These are phyloP conservation scores for Dromaius novaehollandiae DNA, from an alignment of 2,113 vertebrate genomes.

Conservation along the genomic window DNA sequence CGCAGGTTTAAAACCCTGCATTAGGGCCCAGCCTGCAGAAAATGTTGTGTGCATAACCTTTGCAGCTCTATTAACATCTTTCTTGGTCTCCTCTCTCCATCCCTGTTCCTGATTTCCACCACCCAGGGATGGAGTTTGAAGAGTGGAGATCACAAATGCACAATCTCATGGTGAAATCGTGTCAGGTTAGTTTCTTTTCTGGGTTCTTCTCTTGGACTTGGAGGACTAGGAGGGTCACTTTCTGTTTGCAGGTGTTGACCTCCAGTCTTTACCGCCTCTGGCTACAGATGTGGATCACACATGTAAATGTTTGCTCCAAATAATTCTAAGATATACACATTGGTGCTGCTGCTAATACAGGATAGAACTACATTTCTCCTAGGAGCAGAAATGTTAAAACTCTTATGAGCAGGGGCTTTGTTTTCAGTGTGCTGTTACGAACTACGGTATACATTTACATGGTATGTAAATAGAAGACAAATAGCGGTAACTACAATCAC, in stretches of 20 bases:
- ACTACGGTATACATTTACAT: conserved; percentile 5
- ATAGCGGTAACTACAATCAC: conserved; percentile 24
- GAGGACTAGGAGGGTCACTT: not conserved
- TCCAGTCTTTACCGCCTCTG: not conserved
- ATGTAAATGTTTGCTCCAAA: not conserved
- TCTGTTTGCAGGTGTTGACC: not conserved
- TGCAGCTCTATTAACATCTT: not conserved
- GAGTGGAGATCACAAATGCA: not conserved
- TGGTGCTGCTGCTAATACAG: not conserved
- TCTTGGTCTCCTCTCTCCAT: not conserved
- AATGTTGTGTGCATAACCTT: not conserved
- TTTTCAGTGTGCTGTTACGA: not conserved
- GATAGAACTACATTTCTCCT: not conserved
- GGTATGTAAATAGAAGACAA: conserved; percentile 34
- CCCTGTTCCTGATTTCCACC: not conserved
- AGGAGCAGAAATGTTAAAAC: not conserved
- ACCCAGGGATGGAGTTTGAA: not conserved
- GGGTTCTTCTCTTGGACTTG: not conserved
- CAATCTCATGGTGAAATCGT: not conserved
- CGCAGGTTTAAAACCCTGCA: not conserved
- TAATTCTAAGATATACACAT: not conserved
- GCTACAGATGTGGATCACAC: not conserved
- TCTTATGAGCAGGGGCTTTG: conserved; percentile 1
- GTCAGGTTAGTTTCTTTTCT: not conserved
- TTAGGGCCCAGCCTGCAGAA: not conserved